These are phyloP conservation scores for Notolepis coatsorum DNA, from an alignment of 2,797 vertebrate species.

Conservation along the genomic window DNA sequence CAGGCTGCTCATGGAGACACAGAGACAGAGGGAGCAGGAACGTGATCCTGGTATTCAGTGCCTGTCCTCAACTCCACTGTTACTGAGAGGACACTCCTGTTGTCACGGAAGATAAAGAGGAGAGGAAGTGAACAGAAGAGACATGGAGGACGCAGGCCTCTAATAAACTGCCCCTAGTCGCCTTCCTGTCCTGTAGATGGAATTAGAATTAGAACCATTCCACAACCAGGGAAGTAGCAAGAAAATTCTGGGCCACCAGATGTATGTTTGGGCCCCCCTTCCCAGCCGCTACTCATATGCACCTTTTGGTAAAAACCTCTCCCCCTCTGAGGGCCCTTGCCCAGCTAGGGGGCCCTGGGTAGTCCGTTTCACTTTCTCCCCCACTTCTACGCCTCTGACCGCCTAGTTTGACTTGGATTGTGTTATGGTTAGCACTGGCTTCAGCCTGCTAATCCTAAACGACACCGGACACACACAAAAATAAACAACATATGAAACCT, in stretches of 20 bases:
- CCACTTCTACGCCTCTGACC: too few relatives aligned
- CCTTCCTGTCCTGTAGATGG: slow-evolving; percentile 25
- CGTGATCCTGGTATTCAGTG: slow-evolving; percentile 33
- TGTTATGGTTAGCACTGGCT: slow-evolving; percentile 43
- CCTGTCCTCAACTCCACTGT: slow-evolving; percentile 22
- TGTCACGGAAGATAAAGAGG: slow-evolving; percentile 29
- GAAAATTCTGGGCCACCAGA: too few relatives aligned
- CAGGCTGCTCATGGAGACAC: slow-evolving; percentile 3
- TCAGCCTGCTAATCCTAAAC: slow-evolving; percentile 59
- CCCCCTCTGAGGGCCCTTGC: too few relatives aligned
- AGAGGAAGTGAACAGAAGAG: slow-evolving; percentile 11
- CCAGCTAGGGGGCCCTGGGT: too few relatives aligned
- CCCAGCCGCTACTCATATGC: too few relatives aligned
- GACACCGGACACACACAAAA: slow-evolving; percentile 22
- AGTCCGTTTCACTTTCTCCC: too few relatives aligned
- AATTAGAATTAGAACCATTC: slow-evolving; percentile 57
- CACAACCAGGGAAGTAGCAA: too few relatives aligned
- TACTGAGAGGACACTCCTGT: neutral
- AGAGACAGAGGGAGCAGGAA: slow-evolving; percentile 14
- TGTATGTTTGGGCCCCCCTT: too few relatives aligned
- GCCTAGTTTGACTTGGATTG: slow-evolving; percentile 60
- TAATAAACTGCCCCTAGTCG: slow-evolving; percentile 39
- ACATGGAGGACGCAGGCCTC: slow-evolving; percentile 33
- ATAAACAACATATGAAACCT: slow-evolving; percentile 17
- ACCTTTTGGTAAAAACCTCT: too few relatives aligned